Evolutionary conservation across 2,113 vertebrate species (phyloP), one percentile per base, ranked within the genome.

Genomic region (Mormyrus iriodes): DNA sequence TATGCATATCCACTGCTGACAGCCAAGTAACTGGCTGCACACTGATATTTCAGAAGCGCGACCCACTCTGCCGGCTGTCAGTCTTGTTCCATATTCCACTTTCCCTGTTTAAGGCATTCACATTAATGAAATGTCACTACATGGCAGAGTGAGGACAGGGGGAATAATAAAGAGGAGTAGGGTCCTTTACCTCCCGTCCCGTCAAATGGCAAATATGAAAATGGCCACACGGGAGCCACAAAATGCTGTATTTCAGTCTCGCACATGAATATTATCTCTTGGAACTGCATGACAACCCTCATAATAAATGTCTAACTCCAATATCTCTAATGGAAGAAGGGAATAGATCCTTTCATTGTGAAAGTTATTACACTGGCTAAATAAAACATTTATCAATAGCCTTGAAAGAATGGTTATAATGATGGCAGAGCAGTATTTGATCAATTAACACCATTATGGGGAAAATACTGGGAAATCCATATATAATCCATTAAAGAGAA

Each of bases 51-150:
- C 44, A 85, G 88, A 85, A 85, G 55, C 69, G 35, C 55, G 55
- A 79, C 31, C 55, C 86, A 84, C 84, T 79, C 73, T 39, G 35
- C 35, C 61, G 27, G 61, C 61, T 69, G 61, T 89, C 49, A 88
- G 90, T 88, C 76, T 88, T 89, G 61, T 89, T 61, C 44, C 87
- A 84, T 91, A 89, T 87, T 90, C 88, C 39, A 79, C 90, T 73
- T 53, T 91, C 84, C 82, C 79, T 91, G 69, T 88, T 90, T 91
- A 73, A 73, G 61, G 42, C 84, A 69, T 27, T 52, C 86, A 48
- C 87, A 55, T 90, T 91, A 93, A 94, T 90, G 91, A 90, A 93
- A 91, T 48, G 44, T 53, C 88, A 90, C 58, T 84, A n/a, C 89
- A 73, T 84, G 15, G 53, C 87, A 10, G 53, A 89, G 58, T 88